Base-by-base conservation (phyloP, 2,113 vertebrate genomes). In the Saccopteryx leptura region DNA sequence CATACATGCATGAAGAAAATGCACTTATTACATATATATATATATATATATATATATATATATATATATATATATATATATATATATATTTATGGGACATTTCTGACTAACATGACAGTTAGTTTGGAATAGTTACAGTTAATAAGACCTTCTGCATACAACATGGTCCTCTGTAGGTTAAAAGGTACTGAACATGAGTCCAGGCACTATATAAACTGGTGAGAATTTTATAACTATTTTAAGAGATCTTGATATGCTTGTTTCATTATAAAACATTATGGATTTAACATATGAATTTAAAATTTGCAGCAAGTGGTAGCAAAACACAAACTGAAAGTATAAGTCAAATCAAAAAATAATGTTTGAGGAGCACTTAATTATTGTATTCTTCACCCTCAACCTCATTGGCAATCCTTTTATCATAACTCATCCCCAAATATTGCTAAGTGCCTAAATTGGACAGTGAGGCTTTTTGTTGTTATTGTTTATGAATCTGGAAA, bases 181-280 rank as follows among this genome's bases (percentile, higher is more conserved):
- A 94, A 76, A 90, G 58, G 39, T 18, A 58, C 28, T 72, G 60
- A 81, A 60, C 5, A 52, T 26, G 23, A 88, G 5, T 46, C 10
- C n/a, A 50, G 14, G 11, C 1, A 50, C 7, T 93, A 52, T 6
- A 8, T 50, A 92, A 75, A 56, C 24, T 58, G 15, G 8, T 87
- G 39, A 75, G 17, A 87, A 85, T 76, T 90, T 89, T 95, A 83
- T 33, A 60, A 76, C 58, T 65, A 65, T 69, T 93, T 87, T 11
- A 88, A 93, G 69, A 68, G 11, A 72, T 80, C 9, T 87, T 81
- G 14, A 86, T 93, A 61, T 39, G 7, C 14, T 85, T 90, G 6
- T 28, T 92, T 88, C 9, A 71, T 84, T 90, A 48, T 75, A 46
- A 46, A 96, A 93, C 28, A 54, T 54, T 88, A 18, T 31, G 7